phyloP scores from a whole-genome alignment of 2,113 vertebrate genomes.

The Chloebia gouldiae region DNA sequence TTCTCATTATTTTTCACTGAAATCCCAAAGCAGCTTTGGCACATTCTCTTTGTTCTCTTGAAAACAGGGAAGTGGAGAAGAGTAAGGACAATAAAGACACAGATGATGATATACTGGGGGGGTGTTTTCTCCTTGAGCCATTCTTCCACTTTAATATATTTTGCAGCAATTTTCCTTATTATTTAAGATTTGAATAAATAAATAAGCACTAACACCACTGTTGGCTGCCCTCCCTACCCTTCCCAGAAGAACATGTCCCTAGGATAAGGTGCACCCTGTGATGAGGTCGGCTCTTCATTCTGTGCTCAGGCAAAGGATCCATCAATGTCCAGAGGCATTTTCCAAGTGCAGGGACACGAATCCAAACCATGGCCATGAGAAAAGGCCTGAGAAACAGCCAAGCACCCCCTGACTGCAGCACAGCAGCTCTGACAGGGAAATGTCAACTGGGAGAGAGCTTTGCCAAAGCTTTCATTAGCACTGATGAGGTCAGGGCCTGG shows the following conservation, averaged over 20 bases:
- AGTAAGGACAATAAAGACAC: not conserved
- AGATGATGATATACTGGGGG: not conserved
- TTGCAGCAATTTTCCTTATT: not conserved
- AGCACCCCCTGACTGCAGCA: fast-evolving
- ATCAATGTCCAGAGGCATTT: not conserved
- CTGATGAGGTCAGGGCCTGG: not conserved
- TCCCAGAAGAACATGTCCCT: not conserved
- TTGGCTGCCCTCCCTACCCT: not conserved
- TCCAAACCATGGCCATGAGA: not conserved
- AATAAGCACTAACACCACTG: not conserved
- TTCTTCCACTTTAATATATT: not conserved
- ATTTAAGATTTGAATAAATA: not conserved
- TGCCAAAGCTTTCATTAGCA: not conserved
- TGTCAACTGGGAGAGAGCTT: not conserved
- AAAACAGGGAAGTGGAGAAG: not conserved
- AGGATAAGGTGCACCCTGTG: not conserved
- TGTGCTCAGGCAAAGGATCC: not conserved
- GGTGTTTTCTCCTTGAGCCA: not conserved
- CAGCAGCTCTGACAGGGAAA: not conserved
- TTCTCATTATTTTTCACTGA: conserved; percentile 56
- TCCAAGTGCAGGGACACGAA: fast-evolving
- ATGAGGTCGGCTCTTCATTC: not conserved
- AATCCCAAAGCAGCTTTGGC: conserved; percentile 11
- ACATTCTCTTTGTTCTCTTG: conserved; percentile 39
- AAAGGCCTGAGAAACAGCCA: not conserved